A percentile compares a stretch with the other conserved stretches of the same genome.
Evolutionary conservation across 1,140 invertebrate species (phyloP).

Genomic region (Akabosia matsudoensis): DNA sequence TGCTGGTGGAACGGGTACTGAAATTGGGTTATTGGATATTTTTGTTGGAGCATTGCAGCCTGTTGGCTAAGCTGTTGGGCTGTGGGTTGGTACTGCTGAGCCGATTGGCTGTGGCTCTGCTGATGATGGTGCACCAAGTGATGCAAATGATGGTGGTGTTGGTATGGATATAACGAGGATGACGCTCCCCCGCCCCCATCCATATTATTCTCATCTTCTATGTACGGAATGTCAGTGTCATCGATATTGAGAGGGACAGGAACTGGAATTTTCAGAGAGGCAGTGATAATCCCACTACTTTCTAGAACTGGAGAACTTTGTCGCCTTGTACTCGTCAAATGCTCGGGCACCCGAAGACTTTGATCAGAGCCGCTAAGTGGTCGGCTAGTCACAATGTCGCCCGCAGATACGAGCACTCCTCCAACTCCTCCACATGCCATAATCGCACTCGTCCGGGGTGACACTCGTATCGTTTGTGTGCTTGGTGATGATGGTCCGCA

Average conservation of each 20-base stretch:
- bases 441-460: background rate
- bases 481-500: background rate
- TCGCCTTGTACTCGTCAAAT: constrained; percentile 18
- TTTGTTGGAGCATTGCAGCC: no score
- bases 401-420: constrained; percentile 21
- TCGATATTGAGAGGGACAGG: constrained; percentile 57
- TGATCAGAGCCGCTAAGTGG: constrained; percentile 42
- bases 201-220: constrained; percentile 57
- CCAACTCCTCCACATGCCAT: constrained; percentile 30
- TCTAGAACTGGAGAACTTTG: constrained; percentile 43
- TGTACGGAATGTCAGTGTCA: constrained; percentile 68
- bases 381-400: constrained; percentile 19
- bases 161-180: background rate
- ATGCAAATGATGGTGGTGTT: background rate
- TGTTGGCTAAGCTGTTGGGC: background rate
- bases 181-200: background rate
- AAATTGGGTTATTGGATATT: background rate
- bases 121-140: background rate
- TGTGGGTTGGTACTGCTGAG: constrained; percentile 17
- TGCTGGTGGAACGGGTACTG: background rate
- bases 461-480: background rate
- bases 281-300: constrained; percentile 66
- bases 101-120: background rate
- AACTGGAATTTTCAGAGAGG: constrained; percentile 64
- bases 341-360: constrained; percentile 44